Evolutionary conservation across 2,113 vertebrate genomes (phyloP).

Genomic region (Cyprinodon brontotheroides): DNA sequence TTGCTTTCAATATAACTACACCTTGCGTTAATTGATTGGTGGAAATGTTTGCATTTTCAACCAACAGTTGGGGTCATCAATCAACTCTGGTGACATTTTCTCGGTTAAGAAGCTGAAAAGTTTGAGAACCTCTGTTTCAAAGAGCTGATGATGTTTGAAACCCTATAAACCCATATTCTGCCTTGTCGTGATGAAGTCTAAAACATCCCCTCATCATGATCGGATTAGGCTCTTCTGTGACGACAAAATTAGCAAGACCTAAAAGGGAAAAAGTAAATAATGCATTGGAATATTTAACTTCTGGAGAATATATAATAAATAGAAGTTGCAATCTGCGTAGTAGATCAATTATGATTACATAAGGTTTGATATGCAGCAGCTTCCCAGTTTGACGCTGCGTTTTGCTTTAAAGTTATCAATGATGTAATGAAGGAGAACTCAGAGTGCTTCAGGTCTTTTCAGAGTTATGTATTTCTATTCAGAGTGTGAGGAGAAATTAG

Average conservation of each 20-base stretch:
- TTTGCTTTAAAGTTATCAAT: background rate
- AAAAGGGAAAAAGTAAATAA: background rate
- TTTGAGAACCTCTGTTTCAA: no score
- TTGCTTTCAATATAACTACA: no score
- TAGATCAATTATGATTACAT: background rate
- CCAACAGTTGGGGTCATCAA: no score
- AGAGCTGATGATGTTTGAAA: no score
- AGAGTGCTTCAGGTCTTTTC: background rate
- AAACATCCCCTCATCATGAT: background rate
- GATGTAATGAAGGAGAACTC: slow-evolving; percentile 6
- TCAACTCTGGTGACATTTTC: no score
- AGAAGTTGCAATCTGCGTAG: background rate
- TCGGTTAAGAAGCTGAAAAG: no score
- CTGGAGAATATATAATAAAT: background rate
- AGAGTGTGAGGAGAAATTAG: background rate
- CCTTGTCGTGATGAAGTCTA: background rate
- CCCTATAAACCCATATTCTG: background rate
- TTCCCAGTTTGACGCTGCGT: background rate
- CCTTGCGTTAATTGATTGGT: no score
- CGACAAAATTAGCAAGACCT: background rate
- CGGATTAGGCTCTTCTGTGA: background rate
- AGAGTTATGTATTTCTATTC: background rate
- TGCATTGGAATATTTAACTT: background rate
- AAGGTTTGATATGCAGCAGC: background rate
- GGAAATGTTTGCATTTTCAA: no score